These are phyloP conservation scores for Strongylocentrotus purpuratus DNA, from an alignment of 35 echinoderm and acorn worm species.

Conservation along the genomic window DNA sequence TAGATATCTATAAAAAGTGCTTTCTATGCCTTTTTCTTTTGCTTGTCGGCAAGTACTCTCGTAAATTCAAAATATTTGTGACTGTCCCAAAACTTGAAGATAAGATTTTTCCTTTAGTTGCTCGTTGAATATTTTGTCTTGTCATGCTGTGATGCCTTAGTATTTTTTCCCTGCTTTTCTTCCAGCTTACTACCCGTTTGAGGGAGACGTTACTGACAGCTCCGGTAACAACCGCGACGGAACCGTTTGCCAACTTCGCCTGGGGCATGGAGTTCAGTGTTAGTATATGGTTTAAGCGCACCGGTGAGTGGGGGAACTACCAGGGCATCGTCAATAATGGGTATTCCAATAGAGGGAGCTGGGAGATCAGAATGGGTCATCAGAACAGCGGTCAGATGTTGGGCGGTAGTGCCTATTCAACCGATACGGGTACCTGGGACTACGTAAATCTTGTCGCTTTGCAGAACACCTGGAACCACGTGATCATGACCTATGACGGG, in stretches of 20 bases:
- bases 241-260: neutral
- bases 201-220: slow-evolving; percentile 13
- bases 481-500: slow-evolving; percentile 68
- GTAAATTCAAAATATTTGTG: too few relatives aligned
- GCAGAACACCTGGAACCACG: slow-evolving; percentile 56
- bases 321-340: slow-evolving; percentile 68
- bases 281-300: slow-evolving; percentile 49
- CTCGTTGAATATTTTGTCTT: too few relatives aligned
- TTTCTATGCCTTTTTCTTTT: too few relatives aligned
- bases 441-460: slow-evolving; percentile 47
- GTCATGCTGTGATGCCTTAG: too few relatives aligned
- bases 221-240: slow-evolving; percentile 22
- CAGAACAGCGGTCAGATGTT: slow-evolving; percentile 54
- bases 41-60: too few relatives aligned
- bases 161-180: too few relatives aligned
- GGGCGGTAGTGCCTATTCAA: slow-evolving; percentile 55
- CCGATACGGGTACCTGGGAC: slow-evolving; percentile 25
- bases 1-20: too few relatives aligned
- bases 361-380: slow-evolving; percentile 87
- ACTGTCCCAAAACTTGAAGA: too few relatives aligned
- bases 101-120: too few relatives aligned
- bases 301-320: slow-evolving; percentile 32
- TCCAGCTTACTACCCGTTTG: slow-evolving; percentile 5
- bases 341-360: slow-evolving; percentile 67
- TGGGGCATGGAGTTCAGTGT: slow-evolving; percentile 41